These are phyloP conservation scores for Sorex fumeus DNA, from an alignment of 2,113 vertebrate genomes.

Conservation along the genomic window DNA sequence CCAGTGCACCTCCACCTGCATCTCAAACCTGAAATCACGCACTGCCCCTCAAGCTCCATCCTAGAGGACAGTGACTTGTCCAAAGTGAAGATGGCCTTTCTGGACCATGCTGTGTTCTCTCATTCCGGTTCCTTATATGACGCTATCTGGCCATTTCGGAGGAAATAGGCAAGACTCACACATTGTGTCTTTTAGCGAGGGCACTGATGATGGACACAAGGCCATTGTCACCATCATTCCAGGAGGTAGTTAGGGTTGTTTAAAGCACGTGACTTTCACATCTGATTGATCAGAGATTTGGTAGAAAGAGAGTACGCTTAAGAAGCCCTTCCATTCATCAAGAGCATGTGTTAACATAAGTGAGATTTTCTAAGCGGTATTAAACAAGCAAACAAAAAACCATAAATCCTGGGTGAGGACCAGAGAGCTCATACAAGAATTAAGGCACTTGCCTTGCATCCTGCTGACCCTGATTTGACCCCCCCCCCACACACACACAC, in stretches of 20 bases:
- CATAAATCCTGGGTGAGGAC: neutral
- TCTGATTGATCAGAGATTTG: neutral
- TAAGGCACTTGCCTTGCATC: no score
- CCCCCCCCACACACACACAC: no score
- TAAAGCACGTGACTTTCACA: neutral
- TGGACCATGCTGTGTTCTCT: neutral
- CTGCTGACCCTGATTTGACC: no score
- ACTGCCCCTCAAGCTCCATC: neutral
- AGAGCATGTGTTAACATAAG: neutral
- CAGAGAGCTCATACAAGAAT: no score
- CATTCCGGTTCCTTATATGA: no score
- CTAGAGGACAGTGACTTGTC: neutral
- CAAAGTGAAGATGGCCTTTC: fast-evolving
- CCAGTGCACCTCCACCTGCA: no score
- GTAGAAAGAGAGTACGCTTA: neutral
- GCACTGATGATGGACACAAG: fast-evolving
- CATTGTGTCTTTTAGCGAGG: neutral
- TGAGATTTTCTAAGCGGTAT: no score
- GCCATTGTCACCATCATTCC: fast-evolving
- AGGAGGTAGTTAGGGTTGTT: neutral
- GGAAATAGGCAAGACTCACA: neutral
- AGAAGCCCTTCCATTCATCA: neutral
- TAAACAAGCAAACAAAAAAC: no score
- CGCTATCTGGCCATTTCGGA: neutral
- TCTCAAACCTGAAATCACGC: neutral